Percentiles rank a stretch among this genome's conserved stretches.
phyloP scores from a whole-genome alignment of 1,140 invertebrate genomes.

The Tetraneura akinire region DNA sequence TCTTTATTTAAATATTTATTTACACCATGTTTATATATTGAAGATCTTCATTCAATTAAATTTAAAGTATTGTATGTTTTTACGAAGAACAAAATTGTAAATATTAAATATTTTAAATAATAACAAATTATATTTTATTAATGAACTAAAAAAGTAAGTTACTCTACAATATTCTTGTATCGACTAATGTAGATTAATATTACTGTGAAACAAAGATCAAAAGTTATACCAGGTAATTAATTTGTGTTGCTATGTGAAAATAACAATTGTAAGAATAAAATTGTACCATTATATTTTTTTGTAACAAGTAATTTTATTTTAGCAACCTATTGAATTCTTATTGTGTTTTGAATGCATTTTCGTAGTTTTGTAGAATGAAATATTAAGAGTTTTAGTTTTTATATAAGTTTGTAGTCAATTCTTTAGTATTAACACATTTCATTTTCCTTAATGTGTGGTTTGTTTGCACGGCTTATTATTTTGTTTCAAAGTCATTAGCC shows the following conservation, averaged over 20 bases:
- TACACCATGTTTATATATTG: neutral
- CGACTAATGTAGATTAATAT: neutral
- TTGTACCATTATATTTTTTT: neutral
- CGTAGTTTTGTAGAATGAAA: neutral
- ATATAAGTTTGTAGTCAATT: slow-evolving; percentile 22
- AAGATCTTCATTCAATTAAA: too few species aligned
- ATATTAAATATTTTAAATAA: neutral
- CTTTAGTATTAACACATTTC: slow-evolving; percentile 60
- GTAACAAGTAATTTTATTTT: neutral
- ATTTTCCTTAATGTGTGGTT: slow-evolving; percentile 52
- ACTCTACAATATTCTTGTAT: neutral
- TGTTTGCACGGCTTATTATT: slow-evolving; percentile 54
- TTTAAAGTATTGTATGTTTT: too few species aligned
- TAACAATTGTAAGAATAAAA: too few species aligned
- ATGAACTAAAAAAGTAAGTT: slow-evolving; percentile 7
- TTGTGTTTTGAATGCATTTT: slow-evolving; percentile 3
- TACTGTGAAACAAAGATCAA: too few species aligned
- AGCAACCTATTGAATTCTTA: neutral
- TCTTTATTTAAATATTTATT: neutral
- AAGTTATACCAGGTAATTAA: too few species aligned
- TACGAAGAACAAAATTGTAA: neutral
- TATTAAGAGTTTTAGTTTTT: slow-evolving; percentile 19
- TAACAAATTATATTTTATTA: neutral
- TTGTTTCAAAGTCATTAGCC: slow-evolving; percentile 73
- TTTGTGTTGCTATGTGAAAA: too few species aligned